Conservation (phyloP, 1,140 invertebrate species). For the Lanistes nyassanus region DNA sequence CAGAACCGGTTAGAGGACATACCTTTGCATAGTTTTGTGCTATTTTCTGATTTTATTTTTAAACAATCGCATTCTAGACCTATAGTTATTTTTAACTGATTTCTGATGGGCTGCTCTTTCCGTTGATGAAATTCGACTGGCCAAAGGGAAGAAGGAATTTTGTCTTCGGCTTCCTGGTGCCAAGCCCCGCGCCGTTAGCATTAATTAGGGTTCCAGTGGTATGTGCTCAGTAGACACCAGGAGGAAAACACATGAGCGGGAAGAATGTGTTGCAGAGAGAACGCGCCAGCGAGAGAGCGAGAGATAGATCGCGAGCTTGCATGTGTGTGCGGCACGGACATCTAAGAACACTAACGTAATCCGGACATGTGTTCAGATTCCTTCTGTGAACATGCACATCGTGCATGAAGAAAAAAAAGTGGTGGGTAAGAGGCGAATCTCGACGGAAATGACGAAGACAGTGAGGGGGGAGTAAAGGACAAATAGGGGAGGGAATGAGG, state of each 20-base stretch:
- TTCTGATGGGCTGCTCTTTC: no score
- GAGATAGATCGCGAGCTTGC: conserved; percentile 1
- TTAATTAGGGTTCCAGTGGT: not conserved
- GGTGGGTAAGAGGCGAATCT: not conserved
- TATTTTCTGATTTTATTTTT: no score
- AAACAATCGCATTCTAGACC: no score
- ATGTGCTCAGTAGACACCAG: no score
- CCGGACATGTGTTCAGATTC: not conserved
- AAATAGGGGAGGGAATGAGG: not conserved
- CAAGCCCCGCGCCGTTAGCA: no score
- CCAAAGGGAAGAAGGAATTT: no score
- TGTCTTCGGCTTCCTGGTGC: not conserved
- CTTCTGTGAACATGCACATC: no score
- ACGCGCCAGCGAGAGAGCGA: conserved; percentile 8
- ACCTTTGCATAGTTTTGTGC: no score
- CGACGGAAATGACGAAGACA: not conserved
- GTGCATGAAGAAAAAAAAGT: not conserved
- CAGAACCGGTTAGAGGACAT: no score
- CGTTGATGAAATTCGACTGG: no score
- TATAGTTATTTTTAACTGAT: no score
- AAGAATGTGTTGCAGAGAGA: conserved; percentile 11
- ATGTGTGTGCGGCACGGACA: not conserved
- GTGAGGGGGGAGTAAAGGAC: not conserved
- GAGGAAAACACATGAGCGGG: not conserved
- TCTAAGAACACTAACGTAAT: not conserved